Percentiles rank a stretch among this genome's conserved stretches.
Conservation (phyloP, 2,888 invertebrate genomes). For the Branchellion lobata region DNA sequence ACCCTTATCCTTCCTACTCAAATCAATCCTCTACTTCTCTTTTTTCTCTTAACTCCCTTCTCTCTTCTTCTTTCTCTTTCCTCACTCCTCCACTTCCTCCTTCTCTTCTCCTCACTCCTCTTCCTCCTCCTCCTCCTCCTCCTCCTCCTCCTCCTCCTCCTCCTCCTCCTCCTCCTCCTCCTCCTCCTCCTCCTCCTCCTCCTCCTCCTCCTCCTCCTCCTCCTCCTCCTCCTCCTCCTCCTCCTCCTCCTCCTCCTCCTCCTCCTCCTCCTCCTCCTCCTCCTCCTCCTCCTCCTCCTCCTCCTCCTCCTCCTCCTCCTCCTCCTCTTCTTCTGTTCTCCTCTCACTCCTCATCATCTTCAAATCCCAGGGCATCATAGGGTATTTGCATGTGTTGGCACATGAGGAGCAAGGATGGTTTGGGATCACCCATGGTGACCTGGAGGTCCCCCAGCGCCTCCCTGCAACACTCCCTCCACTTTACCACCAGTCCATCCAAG, state of each 20-base stretch:
- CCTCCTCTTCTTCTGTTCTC: conserved; percentile 7
- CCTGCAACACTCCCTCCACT: conserved; percentile 31
- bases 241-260: conserved; percentile 10
- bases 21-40: not conserved
- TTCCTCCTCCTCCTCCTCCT: conserved; percentile 20
- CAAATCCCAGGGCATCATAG: not conserved
- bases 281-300: conserved; percentile 1
- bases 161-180: conserved; percentile 32
- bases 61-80: not conserved
- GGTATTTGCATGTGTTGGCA: conserved; percentile 34
- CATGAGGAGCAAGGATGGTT: conserved; percentile 18
- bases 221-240: not conserved
- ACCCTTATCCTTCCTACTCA: not conserved
- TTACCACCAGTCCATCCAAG: conserved; percentile 13
- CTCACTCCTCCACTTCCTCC: conserved; percentile 16
- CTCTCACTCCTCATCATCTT: not conserved
- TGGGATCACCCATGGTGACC: conserved; percentile 11
- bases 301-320: conserved; percentile 30
- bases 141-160: conserved; percentile 5
- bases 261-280: conserved; percentile 24
- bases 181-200: conserved; percentile 25
- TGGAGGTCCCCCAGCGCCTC: conserved; percentile 34
- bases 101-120: conserved; percentile 12
- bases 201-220: not conserved
- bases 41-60: not conserved